Base-by-base conservation (phyloP, 2,113 vertebrate genomes). In the Seriola rivoliana region DNA sequence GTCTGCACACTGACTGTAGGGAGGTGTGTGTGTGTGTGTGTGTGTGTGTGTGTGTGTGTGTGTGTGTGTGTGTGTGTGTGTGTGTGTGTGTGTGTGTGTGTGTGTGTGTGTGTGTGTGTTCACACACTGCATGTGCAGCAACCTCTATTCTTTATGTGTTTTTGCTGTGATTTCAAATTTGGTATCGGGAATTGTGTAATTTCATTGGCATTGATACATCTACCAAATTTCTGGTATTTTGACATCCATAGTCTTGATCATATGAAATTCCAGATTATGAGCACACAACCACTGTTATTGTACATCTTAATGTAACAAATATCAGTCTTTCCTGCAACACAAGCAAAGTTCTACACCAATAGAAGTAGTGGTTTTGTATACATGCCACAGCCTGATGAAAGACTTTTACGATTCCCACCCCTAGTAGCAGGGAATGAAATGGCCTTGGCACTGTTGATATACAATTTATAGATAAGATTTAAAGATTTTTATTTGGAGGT, bases 371-470 rank as follows among this genome's bases (percentile, higher is more conserved):
- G 10, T 19, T n/a, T 32, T 57, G 10, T 36, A 36, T 16, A 29
- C 29, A 38, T 38, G 32, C 10, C 65, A 54, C 42, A 65, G 42
- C 69, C 54, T 58, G 9, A 67, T 67, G 34, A 63, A 38, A n/a
- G n/a, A 16, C 32, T 66, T 25, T 38, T 38, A 38, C 44, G 11
- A 13, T 46, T 46, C 44, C 13, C 44, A 14, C 11, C 11, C 44
- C 8, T 64, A 25, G 17, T 17, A 8, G 52, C 46, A 67, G 36
- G 54, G 23, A 72, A 62, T 62, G 19, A 34, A 75, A 70, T 29
- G 14, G 38, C 46, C 12, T 59, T 68, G n/a, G 44, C 60, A 76
- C 3, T 55, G 29, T 36, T 81, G 9, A 67, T 48, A 36, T 29
- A 34, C 2, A 14, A 21, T 75, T 64, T 48, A 52, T 29, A 58